Conservation (phyloP, 2,888 invertebrate species). For the Drosophila pseudotakahashii region DNA sequence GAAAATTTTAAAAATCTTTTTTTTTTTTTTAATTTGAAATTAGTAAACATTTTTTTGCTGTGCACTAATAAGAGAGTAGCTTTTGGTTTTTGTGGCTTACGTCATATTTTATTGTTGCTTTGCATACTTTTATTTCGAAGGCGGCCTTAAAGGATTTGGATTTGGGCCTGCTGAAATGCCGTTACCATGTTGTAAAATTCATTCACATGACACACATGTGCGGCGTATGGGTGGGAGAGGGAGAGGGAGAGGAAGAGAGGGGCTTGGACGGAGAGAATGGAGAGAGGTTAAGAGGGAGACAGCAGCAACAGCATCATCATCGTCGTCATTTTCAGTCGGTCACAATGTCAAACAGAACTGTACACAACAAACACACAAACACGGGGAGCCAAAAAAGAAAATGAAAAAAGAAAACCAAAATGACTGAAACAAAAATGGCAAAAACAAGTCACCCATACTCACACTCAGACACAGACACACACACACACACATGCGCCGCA, state of each 20-base stretch:
- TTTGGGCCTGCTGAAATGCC: conserved; percentile 18
- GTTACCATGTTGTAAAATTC: conserved; percentile 44
- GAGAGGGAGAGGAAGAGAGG: too few species aligned
- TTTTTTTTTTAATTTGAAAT: background rate
- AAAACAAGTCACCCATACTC: conserved; percentile 30
- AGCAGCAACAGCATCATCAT: conserved; percentile 26
- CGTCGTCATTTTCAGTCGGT: conserved; percentile 46
- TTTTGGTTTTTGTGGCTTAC: conserved; percentile 36
- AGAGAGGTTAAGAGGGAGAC: conserved; percentile 4
- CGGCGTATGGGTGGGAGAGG: background rate
- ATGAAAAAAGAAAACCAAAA: conserved; percentile 1
- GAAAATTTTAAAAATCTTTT: too few species aligned
- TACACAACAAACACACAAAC: conserved; percentile 44
- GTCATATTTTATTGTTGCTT: conserved; percentile 50
- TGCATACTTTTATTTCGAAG: conserved; percentile 24
- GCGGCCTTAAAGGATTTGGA: conserved; percentile 39
- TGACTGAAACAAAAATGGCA: conserved; percentile 38
- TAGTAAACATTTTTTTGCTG: background rate
- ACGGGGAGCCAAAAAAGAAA: conserved; percentile 14
- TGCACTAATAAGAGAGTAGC: conserved; percentile 12
- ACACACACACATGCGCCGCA: conserved; percentile 52
- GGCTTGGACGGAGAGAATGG: background rate
- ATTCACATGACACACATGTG: conserved; percentile 33
- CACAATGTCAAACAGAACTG: conserved; percentile 70
- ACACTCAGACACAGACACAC: conserved; percentile 37